Evolutionary conservation across 92 coral and sea anemone species (phyloP).

Genomic region (Muricea muricata): DNA sequence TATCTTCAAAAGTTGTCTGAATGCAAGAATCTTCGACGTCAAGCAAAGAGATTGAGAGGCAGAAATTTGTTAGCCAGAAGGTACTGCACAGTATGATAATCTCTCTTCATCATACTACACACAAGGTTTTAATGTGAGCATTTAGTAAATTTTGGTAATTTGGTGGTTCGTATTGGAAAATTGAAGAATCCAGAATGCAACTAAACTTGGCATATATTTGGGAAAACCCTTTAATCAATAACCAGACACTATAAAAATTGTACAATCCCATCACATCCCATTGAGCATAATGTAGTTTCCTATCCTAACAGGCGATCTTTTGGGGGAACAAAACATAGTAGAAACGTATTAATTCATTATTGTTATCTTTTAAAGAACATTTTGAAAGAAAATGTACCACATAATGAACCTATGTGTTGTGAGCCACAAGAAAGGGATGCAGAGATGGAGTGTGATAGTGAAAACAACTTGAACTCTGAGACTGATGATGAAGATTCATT

Average conservation of each 20-base stretch:
- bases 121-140: background rate
- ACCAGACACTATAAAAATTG: background rate
- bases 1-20: background rate
- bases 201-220: background rate
- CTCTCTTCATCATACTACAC: background rate
- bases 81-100: background rate
- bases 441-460: background rate
- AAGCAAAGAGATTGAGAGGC: background rate
- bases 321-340: background rate
- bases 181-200: background rate
- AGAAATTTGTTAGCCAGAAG: background rate
- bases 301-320: background rate
- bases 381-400: background rate
- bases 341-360: background rate
- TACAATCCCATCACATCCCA: background rate
- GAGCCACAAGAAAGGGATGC: background rate
- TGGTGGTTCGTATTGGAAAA: too few relatives aligned
- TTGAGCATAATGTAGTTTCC: background rate
- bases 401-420: background rate
- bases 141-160: too few relatives aligned
- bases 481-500: background rate
- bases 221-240: background rate
- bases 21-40: background rate
- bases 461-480: background rate
- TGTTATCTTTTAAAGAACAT: background rate